Percentiles rank a stretch among this genome's conserved stretches.
Conservation (phyloP, 2,113 vertebrate species). For the Romanogobio albipinnatus region DNA sequence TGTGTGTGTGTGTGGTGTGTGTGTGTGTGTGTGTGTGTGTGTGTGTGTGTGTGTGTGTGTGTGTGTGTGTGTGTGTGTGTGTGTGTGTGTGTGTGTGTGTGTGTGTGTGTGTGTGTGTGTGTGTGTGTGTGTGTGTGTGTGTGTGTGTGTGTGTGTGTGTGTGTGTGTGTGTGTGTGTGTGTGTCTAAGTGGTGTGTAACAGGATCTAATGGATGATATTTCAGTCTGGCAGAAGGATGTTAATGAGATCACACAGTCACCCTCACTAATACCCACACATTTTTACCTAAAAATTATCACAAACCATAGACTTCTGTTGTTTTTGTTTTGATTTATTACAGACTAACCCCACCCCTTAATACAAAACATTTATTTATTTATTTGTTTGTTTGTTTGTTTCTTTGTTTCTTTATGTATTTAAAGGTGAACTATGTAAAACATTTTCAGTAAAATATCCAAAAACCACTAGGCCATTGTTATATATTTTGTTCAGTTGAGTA, state of each 20-base stretch:
- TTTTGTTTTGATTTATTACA: background rate
- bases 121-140: no score
- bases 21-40: no score
- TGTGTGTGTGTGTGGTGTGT: no score
- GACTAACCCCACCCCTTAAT: background rate
- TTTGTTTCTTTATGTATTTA: no score
- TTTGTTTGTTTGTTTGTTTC: no score
- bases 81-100: background rate
- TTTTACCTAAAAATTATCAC: background rate
- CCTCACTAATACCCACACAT: slow-evolving; percentile 54
- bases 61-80: background rate
- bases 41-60: no score
- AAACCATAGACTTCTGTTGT: background rate
- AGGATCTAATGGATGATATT: slow-evolving; percentile 71
- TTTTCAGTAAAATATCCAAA: no score
- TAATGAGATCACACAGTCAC: slow-evolving; percentile 71
- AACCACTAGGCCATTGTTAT: no score
- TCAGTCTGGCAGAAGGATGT: slow-evolving; percentile 69
- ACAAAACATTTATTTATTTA: background rate
- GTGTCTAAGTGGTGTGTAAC: slow-evolving; percentile 51
- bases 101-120: background rate
- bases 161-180: background rate
- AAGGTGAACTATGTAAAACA: no score
- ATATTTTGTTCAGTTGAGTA: no score
- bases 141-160: no score